These are phyloP conservation scores for Meteorus colon DNA, from an alignment of 2,888 invertebrate genomes.

Conservation along the genomic window DNA sequence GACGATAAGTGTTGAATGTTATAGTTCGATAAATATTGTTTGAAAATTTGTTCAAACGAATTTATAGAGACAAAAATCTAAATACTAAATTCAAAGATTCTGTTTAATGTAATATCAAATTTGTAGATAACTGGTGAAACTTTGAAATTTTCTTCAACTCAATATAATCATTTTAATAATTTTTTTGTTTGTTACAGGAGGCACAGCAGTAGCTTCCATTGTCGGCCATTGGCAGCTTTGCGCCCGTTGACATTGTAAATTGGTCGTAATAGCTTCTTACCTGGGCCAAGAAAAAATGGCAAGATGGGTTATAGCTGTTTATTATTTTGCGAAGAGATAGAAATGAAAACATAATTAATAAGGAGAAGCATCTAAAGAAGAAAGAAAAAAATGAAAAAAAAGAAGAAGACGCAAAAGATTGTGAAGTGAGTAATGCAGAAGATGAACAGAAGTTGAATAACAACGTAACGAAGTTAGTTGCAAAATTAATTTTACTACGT, in stretches of 20 bases:
- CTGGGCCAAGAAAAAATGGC: slow-evolving; percentile 47
- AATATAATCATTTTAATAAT: background rate
- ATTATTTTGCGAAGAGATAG: slow-evolving; percentile 50
- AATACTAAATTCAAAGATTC: too few relatives aligned
- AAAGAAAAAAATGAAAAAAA: slow-evolving; percentile 9
- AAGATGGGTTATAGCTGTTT: slow-evolving; percentile 51
- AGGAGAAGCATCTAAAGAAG: slow-evolving; percentile 11
- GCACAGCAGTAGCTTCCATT: slow-evolving; percentile 71
- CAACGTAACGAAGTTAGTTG: slow-evolving; percentile 48
- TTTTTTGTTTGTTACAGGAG: slow-evolving; percentile 61
- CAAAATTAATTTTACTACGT: slow-evolving; percentile 45
- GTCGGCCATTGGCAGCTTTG: slow-evolving; percentile 67
- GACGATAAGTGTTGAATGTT: too few relatives aligned
- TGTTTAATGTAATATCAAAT: background rate
- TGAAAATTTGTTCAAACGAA: too few relatives aligned
- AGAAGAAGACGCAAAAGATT: slow-evolving; percentile 23
- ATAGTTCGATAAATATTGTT: too few relatives aligned
- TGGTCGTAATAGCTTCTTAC: slow-evolving; percentile 50
- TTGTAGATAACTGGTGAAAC: background rate
- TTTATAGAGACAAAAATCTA: too few relatives aligned
- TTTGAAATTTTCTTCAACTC: background rate
- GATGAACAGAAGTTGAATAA: slow-evolving; percentile 47
- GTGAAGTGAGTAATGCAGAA: slow-evolving; percentile 26
- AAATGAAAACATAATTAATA: slow-evolving; percentile 41
- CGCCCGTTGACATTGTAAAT: slow-evolving; percentile 70